Evolutionary conservation across 2,113 vertebrate genomes (phyloP).

Genomic region (Apus apus): DNA sequence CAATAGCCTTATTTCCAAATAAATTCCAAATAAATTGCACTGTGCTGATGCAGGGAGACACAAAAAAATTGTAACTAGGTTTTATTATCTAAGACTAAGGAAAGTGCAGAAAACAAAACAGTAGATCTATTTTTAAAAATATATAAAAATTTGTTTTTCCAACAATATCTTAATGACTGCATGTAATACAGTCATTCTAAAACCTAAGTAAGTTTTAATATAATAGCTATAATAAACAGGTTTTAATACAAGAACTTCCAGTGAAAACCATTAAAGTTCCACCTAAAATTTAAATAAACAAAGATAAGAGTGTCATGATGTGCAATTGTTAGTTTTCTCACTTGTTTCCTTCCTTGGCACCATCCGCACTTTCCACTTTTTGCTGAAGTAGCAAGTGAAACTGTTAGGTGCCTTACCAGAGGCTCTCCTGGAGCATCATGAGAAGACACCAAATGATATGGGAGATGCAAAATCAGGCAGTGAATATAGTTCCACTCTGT

Average conservation of each 20-base stretch:
- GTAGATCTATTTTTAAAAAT: not conserved
- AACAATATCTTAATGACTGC: not conserved
- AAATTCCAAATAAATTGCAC: not conserved
- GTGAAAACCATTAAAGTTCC: not conserved
- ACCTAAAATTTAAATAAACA: not conserved
- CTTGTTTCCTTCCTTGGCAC: not conserved
- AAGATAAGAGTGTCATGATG: not conserved
- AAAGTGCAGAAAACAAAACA: not conserved
- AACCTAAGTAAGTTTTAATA: not conserved
- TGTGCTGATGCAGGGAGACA: not conserved
- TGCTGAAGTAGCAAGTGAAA: not conserved
- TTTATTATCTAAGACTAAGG: not conserved
- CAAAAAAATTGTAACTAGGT: not conserved
- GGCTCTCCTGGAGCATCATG: not conserved
- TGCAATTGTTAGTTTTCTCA: not conserved
- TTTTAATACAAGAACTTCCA: not conserved
- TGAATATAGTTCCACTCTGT: not conserved
- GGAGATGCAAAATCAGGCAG: not conserved
- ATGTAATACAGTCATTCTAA: not conserved
- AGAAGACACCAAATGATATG: not conserved
- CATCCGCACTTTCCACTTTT: not conserved
- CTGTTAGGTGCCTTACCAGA: not conserved
- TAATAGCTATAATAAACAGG: not conserved
- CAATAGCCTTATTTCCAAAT: not conserved
- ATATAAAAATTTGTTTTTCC: not conserved